These are phyloP conservation scores for Epiperipatus broadwayi DNA, from an alignment of 2,888 invertebrate species.

Conservation along the genomic window DNA sequence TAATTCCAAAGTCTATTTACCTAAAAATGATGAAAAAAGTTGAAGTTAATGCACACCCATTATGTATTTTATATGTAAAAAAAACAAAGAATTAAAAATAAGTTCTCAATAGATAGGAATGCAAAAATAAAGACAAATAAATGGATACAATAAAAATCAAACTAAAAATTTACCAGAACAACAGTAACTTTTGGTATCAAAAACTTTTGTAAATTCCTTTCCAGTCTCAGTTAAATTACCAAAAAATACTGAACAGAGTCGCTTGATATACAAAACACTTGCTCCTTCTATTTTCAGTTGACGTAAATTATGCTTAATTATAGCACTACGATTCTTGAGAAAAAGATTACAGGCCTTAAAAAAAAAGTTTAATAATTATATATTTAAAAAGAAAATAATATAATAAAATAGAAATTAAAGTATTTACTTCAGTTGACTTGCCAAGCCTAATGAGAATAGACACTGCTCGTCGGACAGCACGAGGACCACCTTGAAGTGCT, in stretches of 20 bases:
- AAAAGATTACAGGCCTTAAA: slow-evolving; percentile 58
- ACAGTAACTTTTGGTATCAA: slow-evolving; percentile 52
- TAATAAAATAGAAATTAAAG: slow-evolving; percentile 11
- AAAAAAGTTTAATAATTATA: slow-evolving; percentile 11
- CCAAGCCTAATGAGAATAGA: slow-evolving; percentile 58
- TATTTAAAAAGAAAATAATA: slow-evolving; percentile 9
- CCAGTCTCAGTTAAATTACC: slow-evolving; percentile 55
- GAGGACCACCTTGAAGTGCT: slow-evolving; percentile 62
- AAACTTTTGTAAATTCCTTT: slow-evolving; percentile 55
- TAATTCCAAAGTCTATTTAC: too few species aligned
- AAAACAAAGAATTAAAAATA: too few species aligned
- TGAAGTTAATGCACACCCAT: too few species aligned
- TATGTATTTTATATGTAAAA: too few species aligned
- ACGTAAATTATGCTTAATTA: slow-evolving; percentile 57
- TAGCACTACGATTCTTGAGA: slow-evolving; percentile 56
- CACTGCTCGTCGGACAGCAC: slow-evolving; percentile 65
- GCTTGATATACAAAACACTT: slow-evolving; percentile 54
- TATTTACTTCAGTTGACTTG: slow-evolving; percentile 35
- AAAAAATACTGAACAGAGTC: slow-evolving; percentile 63
- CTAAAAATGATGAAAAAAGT: too few species aligned
- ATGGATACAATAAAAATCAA: background rate
- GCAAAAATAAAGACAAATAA: too few species aligned
- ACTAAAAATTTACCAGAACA: slow-evolving; percentile 39
- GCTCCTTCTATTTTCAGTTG: slow-evolving; percentile 47
- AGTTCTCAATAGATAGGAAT: too few species aligned